Conservation (phyloP, 2,888 invertebrate genomes). For the Caenorhabditis sulstoni region DNA sequence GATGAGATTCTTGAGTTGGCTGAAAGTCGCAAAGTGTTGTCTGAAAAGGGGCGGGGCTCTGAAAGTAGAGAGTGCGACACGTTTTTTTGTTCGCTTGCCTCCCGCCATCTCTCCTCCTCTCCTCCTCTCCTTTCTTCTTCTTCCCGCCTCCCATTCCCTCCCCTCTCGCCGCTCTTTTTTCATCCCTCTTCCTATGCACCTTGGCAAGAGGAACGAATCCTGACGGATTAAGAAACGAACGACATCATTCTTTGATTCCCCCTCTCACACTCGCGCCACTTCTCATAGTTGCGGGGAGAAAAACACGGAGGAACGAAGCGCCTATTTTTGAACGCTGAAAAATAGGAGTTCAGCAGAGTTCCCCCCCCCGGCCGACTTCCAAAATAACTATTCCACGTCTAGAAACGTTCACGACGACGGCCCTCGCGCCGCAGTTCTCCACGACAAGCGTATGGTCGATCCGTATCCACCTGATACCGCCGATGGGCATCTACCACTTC, state of each 20-base stretch:
- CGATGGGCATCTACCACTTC: slow-evolving; percentile 55
- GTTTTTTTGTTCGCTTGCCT: slow-evolving; percentile 14
- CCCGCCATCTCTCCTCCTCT: neutral
- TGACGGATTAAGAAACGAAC: slow-evolving; percentile 34
- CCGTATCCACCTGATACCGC: slow-evolving; percentile 43
- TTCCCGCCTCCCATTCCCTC: slow-evolving; percentile 3
- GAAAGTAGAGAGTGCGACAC: slow-evolving; percentile 19
- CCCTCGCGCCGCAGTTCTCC: slow-evolving; percentile 41
- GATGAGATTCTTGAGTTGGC: too few species aligned
- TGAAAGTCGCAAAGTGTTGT: too few species aligned
- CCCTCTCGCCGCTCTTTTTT: slow-evolving; percentile 4
- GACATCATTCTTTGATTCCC: slow-evolving; percentile 9
- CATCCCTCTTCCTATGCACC: slow-evolving; percentile 31
- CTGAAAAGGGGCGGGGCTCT: slow-evolving; percentile 35
- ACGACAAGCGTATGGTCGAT: slow-evolving; percentile 54
- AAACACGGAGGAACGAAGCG: too few species aligned
- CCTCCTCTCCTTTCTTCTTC: slow-evolving; percentile 16
- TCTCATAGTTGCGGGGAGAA: too few species aligned
- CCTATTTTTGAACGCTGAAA: slow-evolving; percentile 20
- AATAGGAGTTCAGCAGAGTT: too few species aligned
- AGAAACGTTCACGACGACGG: slow-evolving; percentile 49
- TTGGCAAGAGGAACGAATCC: slow-evolving; percentile 37
- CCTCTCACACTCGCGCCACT: neutral
- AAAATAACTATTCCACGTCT: slow-evolving; percentile 49
- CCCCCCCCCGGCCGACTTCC: neutral